Evolutionary conservation across 2,113 vertebrate genomes (phyloP).

Genomic region (Notothenia rossii): DNA sequence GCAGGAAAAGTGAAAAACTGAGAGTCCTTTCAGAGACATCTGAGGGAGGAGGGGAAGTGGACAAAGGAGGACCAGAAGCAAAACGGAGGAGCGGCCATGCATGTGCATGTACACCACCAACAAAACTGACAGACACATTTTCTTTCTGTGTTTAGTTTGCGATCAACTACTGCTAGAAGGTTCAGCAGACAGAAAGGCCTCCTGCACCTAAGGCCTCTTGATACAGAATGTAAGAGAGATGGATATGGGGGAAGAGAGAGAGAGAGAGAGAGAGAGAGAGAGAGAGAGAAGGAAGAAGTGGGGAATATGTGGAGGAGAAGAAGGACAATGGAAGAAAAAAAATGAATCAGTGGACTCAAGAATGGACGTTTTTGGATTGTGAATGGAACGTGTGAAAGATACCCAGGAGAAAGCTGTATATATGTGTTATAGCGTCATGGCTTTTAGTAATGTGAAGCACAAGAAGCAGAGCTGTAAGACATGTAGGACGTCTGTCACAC

Average conservation of each 20-base stretch:
- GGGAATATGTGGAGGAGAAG: slow-evolving; percentile 2
- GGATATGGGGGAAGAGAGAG: not conserved
- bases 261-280: slow-evolving; percentile 25
- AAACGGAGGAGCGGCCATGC: slow-evolving; percentile 85
- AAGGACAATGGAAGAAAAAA: slow-evolving; percentile 45
- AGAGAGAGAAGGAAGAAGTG: slow-evolving; percentile 3
- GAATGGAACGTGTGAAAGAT: slow-evolving; percentile 63
- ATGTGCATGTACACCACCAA: slow-evolving; percentile 97
- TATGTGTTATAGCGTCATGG: slow-evolving; percentile 77
- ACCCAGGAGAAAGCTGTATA: slow-evolving; percentile 77
- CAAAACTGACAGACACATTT: slow-evolving; percentile 73
- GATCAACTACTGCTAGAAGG: slow-evolving; percentile 56
- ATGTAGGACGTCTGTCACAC: slow-evolving; percentile 89
- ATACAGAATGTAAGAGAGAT: slow-evolving; percentile 25
- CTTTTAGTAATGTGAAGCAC: slow-evolving; percentile 84
- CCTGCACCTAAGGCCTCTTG: slow-evolving; percentile 47
- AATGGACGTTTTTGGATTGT: slow-evolving; percentile 52
- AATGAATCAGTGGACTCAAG: slow-evolving; percentile 33
- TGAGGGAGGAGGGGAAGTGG: slow-evolving; percentile 23
- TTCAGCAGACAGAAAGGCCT: slow-evolving; percentile 44
- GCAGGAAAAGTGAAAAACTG: slow-evolving; percentile 21
- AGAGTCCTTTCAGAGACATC: slow-evolving; percentile 48
- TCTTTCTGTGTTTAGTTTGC: slow-evolving; percentile 81
- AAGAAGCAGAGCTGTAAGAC: slow-evolving; percentile 86
- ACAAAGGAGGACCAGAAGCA: slow-evolving; percentile 31